Conservation (phyloP, 1,140 invertebrate genomes). For the Oscheius sp. region DNA sequence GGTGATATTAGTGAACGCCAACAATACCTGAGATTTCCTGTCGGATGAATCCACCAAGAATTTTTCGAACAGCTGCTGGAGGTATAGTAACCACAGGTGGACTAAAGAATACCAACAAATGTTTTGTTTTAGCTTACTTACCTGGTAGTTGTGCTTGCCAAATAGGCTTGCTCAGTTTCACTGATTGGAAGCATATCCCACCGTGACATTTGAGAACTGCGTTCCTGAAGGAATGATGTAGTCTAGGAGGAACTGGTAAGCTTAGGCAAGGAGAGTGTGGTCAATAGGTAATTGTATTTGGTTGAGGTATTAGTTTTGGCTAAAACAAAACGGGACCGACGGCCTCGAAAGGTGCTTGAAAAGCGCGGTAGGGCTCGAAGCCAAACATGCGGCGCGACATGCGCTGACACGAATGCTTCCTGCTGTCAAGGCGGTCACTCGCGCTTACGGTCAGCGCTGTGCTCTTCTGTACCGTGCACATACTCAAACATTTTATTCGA, state of each 20-base stretch:
- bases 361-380: constrained; percentile 7
- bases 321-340: constrained; percentile 7
- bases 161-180: constrained; percentile 26
- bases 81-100: not conserved
- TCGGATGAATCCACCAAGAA: constrained; percentile 23
- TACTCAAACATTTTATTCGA: too few relatives aligned
- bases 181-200: constrained; percentile 29
- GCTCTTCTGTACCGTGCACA: not conserved
- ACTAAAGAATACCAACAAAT: too few relatives aligned
- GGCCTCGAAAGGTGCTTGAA: constrained; percentile 7
- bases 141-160: constrained; percentile 22
- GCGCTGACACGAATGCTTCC: constrained; percentile 10
- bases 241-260: not conserved
- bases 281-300: not conserved
- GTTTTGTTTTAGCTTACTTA: not conserved
- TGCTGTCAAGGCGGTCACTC: constrained; percentile 11
- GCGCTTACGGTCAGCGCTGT: not conserved
- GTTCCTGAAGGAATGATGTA: not conserved
- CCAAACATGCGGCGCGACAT: constrained; percentile 8
- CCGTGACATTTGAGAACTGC: constrained; percentile 10
- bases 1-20: too few relatives aligned
- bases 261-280: not conserved
- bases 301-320: not conserved
- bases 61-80: constrained; percentile 10
- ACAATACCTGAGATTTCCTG: constrained; percentile 30